Conservation (phyloP, 2,888 invertebrate species). For the Lepidonotus clava region DNA sequence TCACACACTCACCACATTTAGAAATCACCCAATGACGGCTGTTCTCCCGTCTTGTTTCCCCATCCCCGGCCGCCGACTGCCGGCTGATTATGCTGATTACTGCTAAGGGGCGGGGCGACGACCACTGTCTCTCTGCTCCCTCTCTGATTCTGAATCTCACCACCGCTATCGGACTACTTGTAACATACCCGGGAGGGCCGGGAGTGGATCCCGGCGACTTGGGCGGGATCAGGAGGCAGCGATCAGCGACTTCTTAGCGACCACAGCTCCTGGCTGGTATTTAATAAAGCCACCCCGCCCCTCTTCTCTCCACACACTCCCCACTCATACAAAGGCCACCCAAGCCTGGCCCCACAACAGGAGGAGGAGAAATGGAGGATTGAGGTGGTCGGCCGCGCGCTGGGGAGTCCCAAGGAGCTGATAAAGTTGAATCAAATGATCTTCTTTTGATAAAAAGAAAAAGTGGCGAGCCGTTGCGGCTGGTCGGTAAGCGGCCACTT, state of each 20-base stretch:
- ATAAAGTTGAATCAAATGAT: constrained; percentile 40
- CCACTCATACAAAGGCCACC: not conserved
- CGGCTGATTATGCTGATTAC: constrained; percentile 31
- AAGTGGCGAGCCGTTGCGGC: too few species aligned
- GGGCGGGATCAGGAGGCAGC: not conserved
- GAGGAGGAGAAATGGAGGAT: too few species aligned
- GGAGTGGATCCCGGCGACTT: not conserved
- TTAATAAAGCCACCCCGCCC: not conserved
- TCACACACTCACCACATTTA: not conserved
- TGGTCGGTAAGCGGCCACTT: too few species aligned
- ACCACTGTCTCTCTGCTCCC: not conserved
- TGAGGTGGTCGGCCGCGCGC: too few species aligned
- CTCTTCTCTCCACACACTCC: not conserved
- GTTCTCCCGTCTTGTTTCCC: constrained; percentile 4
- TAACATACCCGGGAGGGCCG: not conserved
- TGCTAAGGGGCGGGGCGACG: not conserved
- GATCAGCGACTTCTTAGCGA: not conserved
- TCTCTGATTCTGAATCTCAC: too few species aligned
- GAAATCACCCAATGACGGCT: constrained; percentile 45
- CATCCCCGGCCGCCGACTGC: not conserved
- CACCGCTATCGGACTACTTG: too few species aligned
- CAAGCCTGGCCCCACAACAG: too few species aligned
- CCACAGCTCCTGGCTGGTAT: not conserved
- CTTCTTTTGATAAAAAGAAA: not conserved
- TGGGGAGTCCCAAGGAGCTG: constrained; percentile 19